A percentile compares a stretch with the other conserved stretches of the same genome.
Evolutionary conservation across 2,113 vertebrate species (phyloP).

Genomic region (Lanius ludovicianus): DNA sequence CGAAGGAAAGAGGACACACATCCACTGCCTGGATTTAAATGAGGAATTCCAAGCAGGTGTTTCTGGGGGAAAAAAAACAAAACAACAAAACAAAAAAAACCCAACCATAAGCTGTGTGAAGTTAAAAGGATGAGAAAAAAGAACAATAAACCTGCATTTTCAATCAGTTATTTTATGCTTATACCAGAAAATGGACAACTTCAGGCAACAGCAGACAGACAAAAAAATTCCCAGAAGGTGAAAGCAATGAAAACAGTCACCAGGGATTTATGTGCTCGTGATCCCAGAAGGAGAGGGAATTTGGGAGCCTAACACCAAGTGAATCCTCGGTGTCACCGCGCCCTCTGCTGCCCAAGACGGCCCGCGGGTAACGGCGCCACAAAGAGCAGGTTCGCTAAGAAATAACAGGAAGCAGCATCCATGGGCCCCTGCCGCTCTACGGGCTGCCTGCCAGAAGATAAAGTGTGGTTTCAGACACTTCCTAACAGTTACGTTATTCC

Average conservation of each 20-base stretch:
- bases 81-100: no score
- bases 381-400: accelerated
- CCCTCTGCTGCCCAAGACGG: slow-evolving; percentile 50
- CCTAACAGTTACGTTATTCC: not conserved
- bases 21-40: not conserved
- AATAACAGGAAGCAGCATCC: not conserved
- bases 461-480: not conserved
- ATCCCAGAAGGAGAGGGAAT: not conserved
- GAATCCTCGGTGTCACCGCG: slow-evolving; percentile 33
- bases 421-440: accelerated
- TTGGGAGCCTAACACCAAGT: not conserved
- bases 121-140: not conserved
- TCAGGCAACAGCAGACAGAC: not conserved
- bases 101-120: not conserved
- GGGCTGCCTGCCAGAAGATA: not conserved
- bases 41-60: not conserved
- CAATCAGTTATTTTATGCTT: not conserved
- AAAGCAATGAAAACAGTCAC: not conserved
- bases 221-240: not conserved
- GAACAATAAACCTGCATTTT: not conserved
- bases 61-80: not conserved
- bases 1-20: not conserved
- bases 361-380: no score
- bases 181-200: not conserved
- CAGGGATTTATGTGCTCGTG: not conserved